A percentile compares a stretch with the other conserved stretches of the same genome.
Evolutionary conservation across 2,888 invertebrate species (phyloP).

Genomic region (Urechis unicinctus): DNA sequence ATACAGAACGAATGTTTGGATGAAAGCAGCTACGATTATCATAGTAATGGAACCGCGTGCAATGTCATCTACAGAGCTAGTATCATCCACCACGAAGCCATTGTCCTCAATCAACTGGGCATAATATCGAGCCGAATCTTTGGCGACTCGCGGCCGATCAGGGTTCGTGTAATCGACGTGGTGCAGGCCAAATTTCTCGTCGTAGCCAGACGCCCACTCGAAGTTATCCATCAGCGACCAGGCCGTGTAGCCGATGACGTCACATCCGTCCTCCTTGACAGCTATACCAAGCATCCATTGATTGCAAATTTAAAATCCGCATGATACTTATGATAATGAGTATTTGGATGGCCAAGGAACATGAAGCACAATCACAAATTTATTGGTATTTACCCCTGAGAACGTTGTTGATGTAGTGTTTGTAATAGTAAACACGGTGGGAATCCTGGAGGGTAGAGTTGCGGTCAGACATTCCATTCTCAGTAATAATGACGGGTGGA

Average conservation of each 20-base stretch:
- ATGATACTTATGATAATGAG: too few species aligned
- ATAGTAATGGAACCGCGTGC: too few species aligned
- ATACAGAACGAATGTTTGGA: too few species aligned
- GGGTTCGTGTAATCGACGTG: slow-evolving; percentile 65
- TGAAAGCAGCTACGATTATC: too few species aligned
- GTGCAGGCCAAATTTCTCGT: slow-evolving; percentile 63
- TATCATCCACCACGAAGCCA: too few species aligned
- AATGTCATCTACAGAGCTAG: too few species aligned
- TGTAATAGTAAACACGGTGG: slow-evolving; percentile 33
- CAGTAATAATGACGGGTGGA: slow-evolving; percentile 16
- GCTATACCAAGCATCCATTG: slow-evolving; percentile 5
- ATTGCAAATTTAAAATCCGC: background rate
- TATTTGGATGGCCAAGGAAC: too few species aligned
- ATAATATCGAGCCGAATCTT: slow-evolving; percentile 54
- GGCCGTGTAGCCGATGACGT: slow-evolving; percentile 52
- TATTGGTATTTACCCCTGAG: too few species aligned
- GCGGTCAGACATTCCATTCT: slow-evolving; percentile 29
- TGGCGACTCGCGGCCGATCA: slow-evolving; percentile 61
- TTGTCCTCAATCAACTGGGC: slow-evolving; percentile 9
- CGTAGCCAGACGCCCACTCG: slow-evolving; percentile 70
- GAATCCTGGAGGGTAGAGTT: slow-evolving; percentile 30
- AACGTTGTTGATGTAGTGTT: slow-evolving; percentile 38
- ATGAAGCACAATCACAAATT: too few species aligned
- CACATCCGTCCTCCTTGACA: slow-evolving; percentile 23
- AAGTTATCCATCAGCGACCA: slow-evolving; percentile 76